Evolutionary conservation across 1,140 invertebrate genomes (phyloP).

Genomic region (Melitaea cinxia): DNA sequence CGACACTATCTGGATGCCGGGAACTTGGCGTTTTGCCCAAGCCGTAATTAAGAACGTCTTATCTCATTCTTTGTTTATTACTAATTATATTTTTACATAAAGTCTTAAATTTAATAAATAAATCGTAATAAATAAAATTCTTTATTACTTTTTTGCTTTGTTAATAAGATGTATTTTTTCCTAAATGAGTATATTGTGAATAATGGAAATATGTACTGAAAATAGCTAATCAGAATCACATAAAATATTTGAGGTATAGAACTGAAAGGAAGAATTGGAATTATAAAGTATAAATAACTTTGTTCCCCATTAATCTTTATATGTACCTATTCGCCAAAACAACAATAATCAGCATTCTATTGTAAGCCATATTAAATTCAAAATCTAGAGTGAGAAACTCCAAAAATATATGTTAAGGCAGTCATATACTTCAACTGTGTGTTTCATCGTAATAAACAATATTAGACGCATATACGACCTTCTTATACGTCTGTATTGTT

Average conservation of each 20-base stretch:
- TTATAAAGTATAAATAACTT: not conserved
- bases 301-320: not conserved
- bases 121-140: no score
- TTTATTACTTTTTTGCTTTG: no score
- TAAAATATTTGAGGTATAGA: no score
- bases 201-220: no score
- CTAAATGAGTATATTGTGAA: no score
- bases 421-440: not conserved
- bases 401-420: constrained; percentile 5
- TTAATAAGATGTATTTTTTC: no score
- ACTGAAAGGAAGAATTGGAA: not conserved
- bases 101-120: no score
- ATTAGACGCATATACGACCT: constrained; percentile 17
- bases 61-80: constrained; percentile 43
- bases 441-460: constrained; percentile 6
- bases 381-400: not conserved
- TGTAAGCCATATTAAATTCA: not conserved
- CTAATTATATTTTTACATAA: constrained; percentile 34
- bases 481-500: constrained; percentile 13
- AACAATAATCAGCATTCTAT: not conserved
- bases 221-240: no score
- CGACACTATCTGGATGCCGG: constrained; percentile 41
- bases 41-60: constrained; percentile 42
- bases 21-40: constrained; percentile 47
- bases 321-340: not conserved